These are phyloP conservation scores for Synergus itoensis DNA, from an alignment of 2,888 invertebrate genomes.

Conservation along the genomic window DNA sequence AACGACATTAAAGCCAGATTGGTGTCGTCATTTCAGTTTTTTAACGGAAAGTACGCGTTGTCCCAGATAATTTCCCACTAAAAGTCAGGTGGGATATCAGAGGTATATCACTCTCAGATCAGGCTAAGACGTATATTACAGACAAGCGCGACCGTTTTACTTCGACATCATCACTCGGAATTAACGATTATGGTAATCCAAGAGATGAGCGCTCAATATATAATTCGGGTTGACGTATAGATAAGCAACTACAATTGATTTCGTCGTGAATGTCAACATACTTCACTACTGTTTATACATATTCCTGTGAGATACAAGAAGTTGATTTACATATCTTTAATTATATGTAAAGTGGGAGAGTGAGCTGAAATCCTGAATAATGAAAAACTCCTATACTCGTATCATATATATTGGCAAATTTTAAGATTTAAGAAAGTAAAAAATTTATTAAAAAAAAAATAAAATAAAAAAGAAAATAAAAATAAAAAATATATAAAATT, in stretches of 20 bases:
- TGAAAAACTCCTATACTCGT: background rate
- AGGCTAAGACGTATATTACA: conserved; percentile 2
- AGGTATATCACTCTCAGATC: conserved; percentile 19
- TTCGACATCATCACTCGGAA: conserved; percentile 28
- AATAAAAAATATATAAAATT: too few relatives aligned
- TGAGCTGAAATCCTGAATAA: background rate
- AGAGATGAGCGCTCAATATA: conserved; percentile 15
- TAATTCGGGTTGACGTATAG: conserved; percentile 12
- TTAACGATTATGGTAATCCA: conserved; percentile 35
- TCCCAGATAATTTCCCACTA: conserved; percentile 34
- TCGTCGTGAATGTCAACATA: conserved; percentile 1
- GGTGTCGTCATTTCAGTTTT: conserved; percentile 14
- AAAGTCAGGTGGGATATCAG: background rate
- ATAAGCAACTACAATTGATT: conserved; percentile 15
- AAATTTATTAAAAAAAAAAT: background rate
- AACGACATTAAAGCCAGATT: conserved; percentile 49
- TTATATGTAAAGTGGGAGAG: background rate
- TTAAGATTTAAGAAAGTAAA: background rate
- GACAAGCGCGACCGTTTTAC: conserved; percentile 1
- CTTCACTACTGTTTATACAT: background rate
- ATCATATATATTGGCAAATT: background rate
- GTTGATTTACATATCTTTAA: background rate
- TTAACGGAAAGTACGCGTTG: conserved; percentile 27
- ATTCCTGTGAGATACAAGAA: background rate
- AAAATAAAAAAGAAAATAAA: too few relatives aligned